phyloP scores from a whole-genome alignment of 1,140 invertebrate species.

The Tetraneura akinire region DNA sequence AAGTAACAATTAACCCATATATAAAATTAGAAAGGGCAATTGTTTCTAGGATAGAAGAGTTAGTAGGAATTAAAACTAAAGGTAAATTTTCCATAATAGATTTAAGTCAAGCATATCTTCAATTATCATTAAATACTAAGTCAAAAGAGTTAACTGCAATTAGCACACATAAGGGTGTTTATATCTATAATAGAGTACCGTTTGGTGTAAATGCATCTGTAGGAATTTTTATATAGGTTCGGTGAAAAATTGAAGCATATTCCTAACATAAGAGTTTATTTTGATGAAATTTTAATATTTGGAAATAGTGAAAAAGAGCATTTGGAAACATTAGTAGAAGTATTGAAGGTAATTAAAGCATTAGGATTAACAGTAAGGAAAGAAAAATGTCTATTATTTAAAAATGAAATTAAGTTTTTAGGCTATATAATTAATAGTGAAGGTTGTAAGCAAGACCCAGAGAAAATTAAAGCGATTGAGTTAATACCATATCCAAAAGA shows the following conservation, averaged over 20 bases:
- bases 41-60: not conserved
- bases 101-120: conserved; percentile 46
- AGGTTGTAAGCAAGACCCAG: too few species aligned
- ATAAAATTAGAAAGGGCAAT: not conserved
- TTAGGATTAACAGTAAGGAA: too few species aligned
- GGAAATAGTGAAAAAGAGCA: conserved; percentile 54
- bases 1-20: conserved; percentile 54
- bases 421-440: too few species aligned
- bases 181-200: conserved; percentile 58
- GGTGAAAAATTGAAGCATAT: not conserved
- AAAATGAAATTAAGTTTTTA: too few species aligned
- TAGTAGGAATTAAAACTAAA: conserved; percentile 17
- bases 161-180: conserved; percentile 58
- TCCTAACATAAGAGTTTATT: not conserved
- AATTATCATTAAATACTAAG: conserved; percentile 55
- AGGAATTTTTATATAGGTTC: conserved; percentile 59
- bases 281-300: conserved; percentile 14
- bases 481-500: too few species aligned
- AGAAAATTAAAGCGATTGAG: too few species aligned
- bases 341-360: conserved; percentile 42
- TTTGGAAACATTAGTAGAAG: conserved; percentile 51
- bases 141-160: conserved; percentile 54
- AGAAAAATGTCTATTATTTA: too few species aligned
- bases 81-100: conserved; percentile 37
- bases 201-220: conserved; percentile 61